phyloP scores from a whole-genome alignment of 1,140 invertebrate genomes.

The Eubasilissa regina region DNA sequence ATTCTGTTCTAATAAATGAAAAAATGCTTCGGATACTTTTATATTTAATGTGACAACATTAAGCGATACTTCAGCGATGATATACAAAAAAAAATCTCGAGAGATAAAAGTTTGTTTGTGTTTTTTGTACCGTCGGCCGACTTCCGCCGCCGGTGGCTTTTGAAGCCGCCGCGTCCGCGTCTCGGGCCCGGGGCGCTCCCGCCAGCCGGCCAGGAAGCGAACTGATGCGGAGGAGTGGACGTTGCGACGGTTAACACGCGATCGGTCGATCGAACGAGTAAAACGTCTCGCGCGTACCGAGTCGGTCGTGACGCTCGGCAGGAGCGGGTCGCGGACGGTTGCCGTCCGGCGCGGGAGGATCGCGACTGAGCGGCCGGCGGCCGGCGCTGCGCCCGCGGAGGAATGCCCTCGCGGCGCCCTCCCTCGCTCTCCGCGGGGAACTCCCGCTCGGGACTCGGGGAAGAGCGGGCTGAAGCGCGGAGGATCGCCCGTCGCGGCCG shows the following conservation, averaged over 20 bases:
- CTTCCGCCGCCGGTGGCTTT: conserved; percentile 23
- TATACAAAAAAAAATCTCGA: neutral
- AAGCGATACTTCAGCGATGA: too few relatives aligned
- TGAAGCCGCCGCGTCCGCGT: neutral
- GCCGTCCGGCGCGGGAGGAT: conserved; percentile 44
- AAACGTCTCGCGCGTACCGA: too few relatives aligned
- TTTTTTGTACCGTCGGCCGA: neutral
- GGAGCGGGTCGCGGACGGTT: conserved; percentile 38
- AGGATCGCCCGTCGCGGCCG: too few relatives aligned
- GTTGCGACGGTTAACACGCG: too few relatives aligned
- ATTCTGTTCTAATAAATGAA: too few relatives aligned
- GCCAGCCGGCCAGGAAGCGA: conserved; percentile 19
- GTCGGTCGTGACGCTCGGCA: neutral
- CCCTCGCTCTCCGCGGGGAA: conserved; percentile 15
- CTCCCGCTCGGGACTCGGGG: too few relatives aligned
- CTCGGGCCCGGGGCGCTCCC: neutral
- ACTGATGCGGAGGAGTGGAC: too few relatives aligned
- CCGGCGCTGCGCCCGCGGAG: conserved; percentile 53
- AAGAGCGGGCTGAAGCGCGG: too few relatives aligned
- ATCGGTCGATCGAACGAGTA: too few relatives aligned
- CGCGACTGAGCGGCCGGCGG: conserved; percentile 50
- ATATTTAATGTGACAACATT: too few relatives aligned
- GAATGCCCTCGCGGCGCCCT: conserved; percentile 31
- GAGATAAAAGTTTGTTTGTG: conserved; percentile 27
- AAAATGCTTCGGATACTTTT: too few relatives aligned